Conservation (phyloP, 2,797 vertebrate genomes). For the Nannoperca obscura region DNA sequence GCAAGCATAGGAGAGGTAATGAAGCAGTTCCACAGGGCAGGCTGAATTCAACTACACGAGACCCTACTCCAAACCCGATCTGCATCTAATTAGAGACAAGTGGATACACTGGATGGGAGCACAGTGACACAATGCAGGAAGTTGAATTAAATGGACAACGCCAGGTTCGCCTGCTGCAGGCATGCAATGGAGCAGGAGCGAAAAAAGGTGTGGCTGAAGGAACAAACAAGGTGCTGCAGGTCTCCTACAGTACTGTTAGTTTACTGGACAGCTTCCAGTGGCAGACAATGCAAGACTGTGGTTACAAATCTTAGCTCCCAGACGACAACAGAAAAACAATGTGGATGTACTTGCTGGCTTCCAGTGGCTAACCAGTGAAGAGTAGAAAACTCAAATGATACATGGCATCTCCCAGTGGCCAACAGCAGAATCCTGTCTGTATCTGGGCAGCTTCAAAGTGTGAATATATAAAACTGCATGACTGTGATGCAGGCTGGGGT, state of each 20-base stretch:
- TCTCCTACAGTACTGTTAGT: not conserved
- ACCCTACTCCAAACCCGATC: not conserved
- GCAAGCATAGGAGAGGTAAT: constrained; percentile 27
- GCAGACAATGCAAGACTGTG: not conserved
- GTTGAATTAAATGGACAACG: not conserved
- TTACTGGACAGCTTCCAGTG: not conserved
- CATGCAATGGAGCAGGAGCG: not conserved
- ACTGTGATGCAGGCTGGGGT: not conserved
- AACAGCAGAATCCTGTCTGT: not conserved
- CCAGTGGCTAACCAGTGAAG: constrained; percentile 12
- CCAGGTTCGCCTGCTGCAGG: not conserved
- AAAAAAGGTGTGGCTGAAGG: not conserved
- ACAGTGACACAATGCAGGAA: not conserved
- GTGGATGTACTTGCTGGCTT: not conserved
- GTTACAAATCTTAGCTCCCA: not conserved
- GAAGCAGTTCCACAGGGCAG: constrained; percentile 12
- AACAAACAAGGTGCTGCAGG: not conserved
- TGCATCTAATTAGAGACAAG: constrained; percentile 14
- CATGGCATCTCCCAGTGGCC: not conserved
- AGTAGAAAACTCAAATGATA: not conserved
- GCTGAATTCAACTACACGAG: constrained; percentile 4
- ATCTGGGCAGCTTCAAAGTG: not conserved
- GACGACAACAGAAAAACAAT: not conserved
- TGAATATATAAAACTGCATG: not conserved
- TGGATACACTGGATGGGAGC: not conserved